Evolutionary conservation across 2,888 invertebrate species (phyloP).

Genomic region (Anodontia alba): DNA sequence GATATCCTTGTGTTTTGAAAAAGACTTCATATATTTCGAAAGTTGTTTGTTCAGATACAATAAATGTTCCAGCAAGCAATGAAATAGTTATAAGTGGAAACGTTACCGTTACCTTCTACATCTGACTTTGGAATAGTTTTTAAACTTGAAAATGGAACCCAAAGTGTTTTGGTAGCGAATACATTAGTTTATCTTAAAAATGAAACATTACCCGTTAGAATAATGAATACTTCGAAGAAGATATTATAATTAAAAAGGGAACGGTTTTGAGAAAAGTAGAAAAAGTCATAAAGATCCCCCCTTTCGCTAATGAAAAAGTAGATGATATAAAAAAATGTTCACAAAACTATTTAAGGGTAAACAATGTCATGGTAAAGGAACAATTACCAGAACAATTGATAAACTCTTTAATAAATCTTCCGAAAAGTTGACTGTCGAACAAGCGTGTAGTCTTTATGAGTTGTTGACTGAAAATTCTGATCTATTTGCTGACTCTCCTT

Average conservation of each 20-base stretch:
- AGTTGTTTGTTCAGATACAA: not conserved
- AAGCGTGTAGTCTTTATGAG: not conserved
- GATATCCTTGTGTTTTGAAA: not conserved
- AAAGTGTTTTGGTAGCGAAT: not conserved
- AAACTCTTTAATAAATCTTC: not conserved
- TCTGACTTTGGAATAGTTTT: not conserved
- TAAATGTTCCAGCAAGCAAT: not conserved
- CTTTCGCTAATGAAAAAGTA: not conserved
- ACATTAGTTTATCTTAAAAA: not conserved
- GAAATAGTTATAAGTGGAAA: not conserved
- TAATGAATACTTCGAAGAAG: not conserved
- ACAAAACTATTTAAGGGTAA: not conserved
- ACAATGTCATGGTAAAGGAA: not conserved
- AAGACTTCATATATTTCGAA: not conserved
- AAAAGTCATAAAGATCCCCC: not conserved
- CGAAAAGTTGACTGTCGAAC: not conserved
- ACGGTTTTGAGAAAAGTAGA: not conserved
- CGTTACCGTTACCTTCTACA: not conserved
- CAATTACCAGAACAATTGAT: not conserved
- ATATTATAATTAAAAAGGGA: not conserved
- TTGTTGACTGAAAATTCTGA: conserved; percentile 2
- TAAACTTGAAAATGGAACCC: not conserved
- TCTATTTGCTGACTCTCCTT: not conserved
- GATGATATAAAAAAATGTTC: not conserved
- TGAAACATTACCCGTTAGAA: not conserved